Base-by-base conservation (phyloP, 2,888 invertebrate genomes). In the Pasiphila rectangulata region DNA sequence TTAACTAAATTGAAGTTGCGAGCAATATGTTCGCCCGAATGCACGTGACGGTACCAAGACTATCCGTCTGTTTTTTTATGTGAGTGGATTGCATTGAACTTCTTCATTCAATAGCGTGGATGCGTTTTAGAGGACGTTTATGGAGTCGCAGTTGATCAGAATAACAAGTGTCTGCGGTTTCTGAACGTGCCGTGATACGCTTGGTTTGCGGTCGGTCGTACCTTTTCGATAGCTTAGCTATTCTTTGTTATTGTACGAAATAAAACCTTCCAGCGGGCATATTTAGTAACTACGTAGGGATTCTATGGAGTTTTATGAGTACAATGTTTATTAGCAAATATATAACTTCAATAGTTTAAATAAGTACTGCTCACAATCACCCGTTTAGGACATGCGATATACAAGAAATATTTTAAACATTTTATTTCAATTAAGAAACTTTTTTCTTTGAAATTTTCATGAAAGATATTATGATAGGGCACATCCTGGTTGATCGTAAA, bases 1-100 rank as follows among this genome's bases (percentile, higher is more conserved):
- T 86, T 83, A 84, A 84, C 79, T 79, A 84, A 84, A 87, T 87
- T 86, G 82, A 80, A 84, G 79, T 81, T 78, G 79, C 64, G 73
- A 70, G 69, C 71, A 79, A 79, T 74, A 77, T 76, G 76, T 69
- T 70, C 69, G 65, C 63, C 63, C 57, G 55, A 57, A 57, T 69
- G 72, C 72, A 81, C 82, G 82, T 81, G 81, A 76, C 75, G n/a
- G 75, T 75, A 74, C 75, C 75, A 6, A 20, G 67, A 69, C 69
- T 67, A 75, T 74, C 79, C 71, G 75, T 75, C 68, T 72, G 75
- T 72, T 68, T 69, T 69, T 56, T 67, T 81, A 83, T 83, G 83
- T 83, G 81, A 83, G 77, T 75, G 72, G 79, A 77, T 75, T 79
- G 72, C 72, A 61, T 61, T 64, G 64, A 64, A 59, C 58, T 64